phyloP scores from a whole-genome alignment of 2,113 vertebrate genomes.

The Martes martes region DNA sequence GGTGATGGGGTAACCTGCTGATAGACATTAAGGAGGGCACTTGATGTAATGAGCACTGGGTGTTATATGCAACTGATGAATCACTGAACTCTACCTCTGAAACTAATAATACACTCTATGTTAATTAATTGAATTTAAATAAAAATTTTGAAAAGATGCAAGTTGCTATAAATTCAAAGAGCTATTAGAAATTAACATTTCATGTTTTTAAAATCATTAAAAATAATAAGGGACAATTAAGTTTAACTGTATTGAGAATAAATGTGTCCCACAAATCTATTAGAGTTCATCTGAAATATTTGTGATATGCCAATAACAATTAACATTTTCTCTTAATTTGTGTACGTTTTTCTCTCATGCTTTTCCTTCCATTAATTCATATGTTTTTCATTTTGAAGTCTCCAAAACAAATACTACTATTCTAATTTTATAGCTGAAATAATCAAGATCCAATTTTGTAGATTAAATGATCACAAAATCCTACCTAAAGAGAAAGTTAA shows the following conservation, averaged over 20 bases:
- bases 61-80: background rate
- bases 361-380: background rate
- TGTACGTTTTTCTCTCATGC: background rate
- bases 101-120: background rate
- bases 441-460: background rate
- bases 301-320: background rate
- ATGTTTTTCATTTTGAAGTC: background rate
- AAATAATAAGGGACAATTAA: background rate
- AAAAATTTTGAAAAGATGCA: background rate
- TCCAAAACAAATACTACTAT: background rate
- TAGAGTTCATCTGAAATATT: background rate
- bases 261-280: background rate
- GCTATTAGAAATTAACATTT: background rate
- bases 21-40: background rate
- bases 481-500: background rate
- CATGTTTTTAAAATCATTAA: background rate
- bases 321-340: background rate
- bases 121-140: background rate
- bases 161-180: background rate
- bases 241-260: background rate
- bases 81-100: background rate
- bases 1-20: background rate
- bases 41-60: background rate
- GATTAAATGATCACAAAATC: background rate
- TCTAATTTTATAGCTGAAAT: background rate